These are phyloP conservation scores for Eucera pruinosa DNA, from an alignment of 2,888 invertebrate species.

Conservation along the genomic window DNA sequence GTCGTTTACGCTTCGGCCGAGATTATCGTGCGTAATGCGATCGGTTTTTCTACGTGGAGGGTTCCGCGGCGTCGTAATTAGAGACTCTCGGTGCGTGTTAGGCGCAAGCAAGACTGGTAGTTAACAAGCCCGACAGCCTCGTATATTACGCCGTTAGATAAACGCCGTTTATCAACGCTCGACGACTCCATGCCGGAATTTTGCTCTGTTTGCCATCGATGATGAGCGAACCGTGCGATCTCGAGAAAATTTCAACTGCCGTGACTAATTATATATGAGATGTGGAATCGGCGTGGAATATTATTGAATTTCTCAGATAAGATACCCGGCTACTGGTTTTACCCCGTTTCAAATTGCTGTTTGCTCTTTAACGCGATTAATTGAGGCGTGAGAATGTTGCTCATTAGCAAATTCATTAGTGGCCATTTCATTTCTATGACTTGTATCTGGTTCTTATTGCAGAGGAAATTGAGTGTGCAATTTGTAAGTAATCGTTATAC, in stretches of 20 bases:
- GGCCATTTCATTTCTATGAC: neutral
- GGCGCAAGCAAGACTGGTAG: constrained; percentile 19
- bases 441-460: neutral
- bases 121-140: constrained; percentile 23
- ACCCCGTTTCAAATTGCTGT: neutral
- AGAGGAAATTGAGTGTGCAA: neutral
- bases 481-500: neutral
- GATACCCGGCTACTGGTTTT: neutral
- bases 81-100: constrained; percentile 38
- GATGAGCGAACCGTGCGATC: neutral
- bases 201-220: constrained; percentile 1
- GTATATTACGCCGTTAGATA: constrained; percentile 29
- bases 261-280: constrained; percentile 11
- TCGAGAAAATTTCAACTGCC: constrained; percentile 1
- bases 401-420: neutral
- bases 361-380: neutral
- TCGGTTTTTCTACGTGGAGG: constrained; percentile 43
- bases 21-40: constrained; percentile 54
- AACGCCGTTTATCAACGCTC: constrained; percentile 40
- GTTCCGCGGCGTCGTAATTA: constrained; percentile 40
- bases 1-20: constrained; percentile 34
- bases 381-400: neutral
- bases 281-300: neutral
- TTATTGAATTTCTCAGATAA: constrained; percentile 5
- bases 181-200: constrained; percentile 5